phyloP scores from a whole-genome alignment of 2,888 invertebrate genomes.

The Prenolepis imparis region DNA sequence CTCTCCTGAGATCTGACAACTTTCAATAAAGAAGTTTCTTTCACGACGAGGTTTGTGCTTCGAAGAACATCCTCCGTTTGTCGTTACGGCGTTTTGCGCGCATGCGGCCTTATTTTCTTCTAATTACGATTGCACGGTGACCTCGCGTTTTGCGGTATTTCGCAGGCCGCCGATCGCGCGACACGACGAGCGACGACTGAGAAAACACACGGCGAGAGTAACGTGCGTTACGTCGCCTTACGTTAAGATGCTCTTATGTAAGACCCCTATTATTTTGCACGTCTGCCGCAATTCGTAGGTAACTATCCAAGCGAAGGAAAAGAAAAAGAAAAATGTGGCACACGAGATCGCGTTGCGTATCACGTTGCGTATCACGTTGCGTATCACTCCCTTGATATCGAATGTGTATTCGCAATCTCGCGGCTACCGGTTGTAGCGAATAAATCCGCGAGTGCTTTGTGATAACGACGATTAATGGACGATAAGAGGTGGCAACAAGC shows the following conservation, averaged over 20 bases:
- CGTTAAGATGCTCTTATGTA: constrained; percentile 76
- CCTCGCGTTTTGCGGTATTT: constrained; percentile 59
- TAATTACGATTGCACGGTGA: constrained; percentile 17
- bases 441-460: constrained; percentile 6
- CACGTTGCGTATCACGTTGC: constrained; percentile 44
- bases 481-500: constrained; percentile 48
- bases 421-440: constrained; percentile 22
- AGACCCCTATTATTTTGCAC: constrained; percentile 80
- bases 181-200: constrained; percentile 54
- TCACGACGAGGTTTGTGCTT: neutral
- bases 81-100: neutral
- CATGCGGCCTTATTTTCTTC: constrained; percentile 32
- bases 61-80: neutral
- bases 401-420: neutral
- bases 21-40: neutral
- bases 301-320: constrained; percentile 64
- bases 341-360: neutral
- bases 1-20: neutral
- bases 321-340: constrained; percentile 33
- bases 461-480: constrained; percentile 43
- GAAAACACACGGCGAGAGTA: constrained; percentile 54
- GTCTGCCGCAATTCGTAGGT: constrained; percentile 77
- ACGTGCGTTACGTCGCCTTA: constrained; percentile 54
- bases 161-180: constrained; percentile 63
- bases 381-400: neutral